Conservation (phyloP, 2,888 invertebrate species). For the Bembecia ichneumoniformis region DNA sequence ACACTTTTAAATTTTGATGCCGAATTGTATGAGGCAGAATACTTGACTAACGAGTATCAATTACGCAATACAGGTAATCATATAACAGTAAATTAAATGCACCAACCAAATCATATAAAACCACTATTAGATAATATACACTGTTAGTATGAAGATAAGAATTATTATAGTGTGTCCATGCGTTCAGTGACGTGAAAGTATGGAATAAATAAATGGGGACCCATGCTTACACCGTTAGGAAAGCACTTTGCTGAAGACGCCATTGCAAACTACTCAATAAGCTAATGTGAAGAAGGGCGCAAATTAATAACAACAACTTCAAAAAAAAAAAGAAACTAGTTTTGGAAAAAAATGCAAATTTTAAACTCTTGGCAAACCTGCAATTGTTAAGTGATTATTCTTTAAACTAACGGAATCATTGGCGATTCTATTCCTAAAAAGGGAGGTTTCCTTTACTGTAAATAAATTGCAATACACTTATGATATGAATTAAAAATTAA, state of each 20-base stretch:
- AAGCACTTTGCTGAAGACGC: not conserved
- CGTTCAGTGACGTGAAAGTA: not conserved
- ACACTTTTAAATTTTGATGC: slow-evolving; percentile 30
- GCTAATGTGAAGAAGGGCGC: slow-evolving; percentile 31
- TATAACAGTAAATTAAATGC: not conserved
- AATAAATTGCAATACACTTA: too few species aligned
- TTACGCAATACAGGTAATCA: slow-evolving; percentile 1
- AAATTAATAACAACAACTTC: not conserved
- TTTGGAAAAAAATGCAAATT: slow-evolving; percentile 70
- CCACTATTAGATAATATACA: not conserved
- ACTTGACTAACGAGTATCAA: slow-evolving; percentile 16
- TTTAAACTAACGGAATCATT: not conserved
- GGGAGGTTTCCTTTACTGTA: too few species aligned
- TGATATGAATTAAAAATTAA: too few species aligned
- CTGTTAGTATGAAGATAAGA: not conserved
- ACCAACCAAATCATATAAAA: not conserved
- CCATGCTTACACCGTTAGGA: not conserved
- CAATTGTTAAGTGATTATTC: slow-evolving; percentile 64
- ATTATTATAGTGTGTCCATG: not conserved
- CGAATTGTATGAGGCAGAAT: slow-evolving; percentile 42
- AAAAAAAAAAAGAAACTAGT: slow-evolving; percentile 13
- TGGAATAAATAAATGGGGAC: not conserved
- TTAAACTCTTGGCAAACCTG: slow-evolving; percentile 71
- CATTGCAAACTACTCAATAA: slow-evolving; percentile 16
- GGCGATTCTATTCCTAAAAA: too few species aligned